Conservation (phyloP, 1,140 invertebrate genomes). For the Lordiphosa stackelbergi region DNA sequence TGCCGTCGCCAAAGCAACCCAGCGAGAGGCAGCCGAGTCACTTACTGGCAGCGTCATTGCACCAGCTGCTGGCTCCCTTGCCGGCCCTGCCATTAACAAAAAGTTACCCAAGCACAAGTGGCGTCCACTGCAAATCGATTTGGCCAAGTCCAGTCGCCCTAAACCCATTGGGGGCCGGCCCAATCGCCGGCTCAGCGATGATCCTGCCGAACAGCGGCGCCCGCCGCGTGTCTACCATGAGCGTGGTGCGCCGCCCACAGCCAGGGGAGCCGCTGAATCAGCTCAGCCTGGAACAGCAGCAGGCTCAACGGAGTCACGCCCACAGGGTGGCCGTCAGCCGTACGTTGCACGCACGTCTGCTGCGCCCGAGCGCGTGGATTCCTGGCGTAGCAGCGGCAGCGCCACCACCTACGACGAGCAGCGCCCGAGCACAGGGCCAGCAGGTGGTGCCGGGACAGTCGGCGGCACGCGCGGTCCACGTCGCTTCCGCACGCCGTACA, state of each 20-base stretch:
- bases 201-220: conserved; percentile 49
- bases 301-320: conserved; percentile 32
- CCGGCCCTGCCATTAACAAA: conserved; percentile 67
- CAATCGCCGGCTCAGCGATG: conserved; percentile 55
- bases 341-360: conserved; percentile 53
- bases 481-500: conserved; percentile 72
- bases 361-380: conserved; percentile 73
- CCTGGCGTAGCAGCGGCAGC: conserved; percentile 77
- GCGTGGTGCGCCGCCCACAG: conserved; percentile 18
- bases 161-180: conserved; percentile 68
- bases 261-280: conserved; percentile 9
- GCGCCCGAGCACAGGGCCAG: conserved; percentile 11
- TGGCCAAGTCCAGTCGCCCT: conserved; percentile 78
- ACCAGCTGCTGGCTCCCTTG: conserved; percentile 53
- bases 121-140: conserved; percentile 86
- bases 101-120: conserved; percentile 85
- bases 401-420: conserved; percentile 36
- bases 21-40: conserved; percentile 58
- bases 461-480: conserved; percentile 51
- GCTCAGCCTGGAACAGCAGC: conserved; percentile 7
- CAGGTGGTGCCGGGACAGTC: conserved; percentile 41
- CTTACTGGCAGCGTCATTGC: conserved; percentile 45
- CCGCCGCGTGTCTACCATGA: conserved; percentile 55
- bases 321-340: conserved; percentile 53
- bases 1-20: conserved; percentile 48